Base-by-base conservation (phyloP, 2,888 invertebrate genomes). In the Hoplodrina blanda region DNA sequence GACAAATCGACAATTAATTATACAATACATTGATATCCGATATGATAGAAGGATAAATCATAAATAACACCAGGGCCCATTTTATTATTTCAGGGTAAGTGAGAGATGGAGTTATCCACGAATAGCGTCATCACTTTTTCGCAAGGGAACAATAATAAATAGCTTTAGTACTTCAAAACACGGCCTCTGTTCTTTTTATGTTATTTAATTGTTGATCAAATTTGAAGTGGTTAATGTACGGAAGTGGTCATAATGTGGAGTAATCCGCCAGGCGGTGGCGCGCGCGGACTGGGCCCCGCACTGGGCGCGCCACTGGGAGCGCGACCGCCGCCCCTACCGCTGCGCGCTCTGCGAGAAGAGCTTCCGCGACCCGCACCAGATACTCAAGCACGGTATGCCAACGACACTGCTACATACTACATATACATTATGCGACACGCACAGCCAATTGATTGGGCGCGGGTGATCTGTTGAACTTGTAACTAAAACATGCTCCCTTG, bases 331-430 rank as follows among this genome's bases (percentile, higher is more conserved):
- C 13, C 96, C 96, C 13, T 94, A 90, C 88, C 91, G 93, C 80
- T 96, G 96, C 87, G 89, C 92, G 49, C 90, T 93, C 65, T 96
- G 96, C 85, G 94, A 94, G 89, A 93, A 92, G 85, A 87, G 92
- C 70, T 96, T 94, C 90, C 90, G 93, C 54, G 92, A 93, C 83
- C 91, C 92, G 75, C 85, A 90, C 65, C 93, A 92, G 89, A 94
- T 95, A 56, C 89, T 95, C 75, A 94, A 93, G 73, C 96, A 96
- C 78, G 95, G 95, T 92, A 33, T n/a, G n/a, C 15, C 10, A 59
- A 30, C 44, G 3, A 11, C 17, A 15, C 11, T 2, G 7, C 5
- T 33, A 33, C 7, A 7, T 33, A 33, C 7, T 33, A n/a, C n/a
- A n/a, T n/a, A 25, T 25, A 25, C 25, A 25, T 25, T 25, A 25